phyloP scores from a whole-genome alignment of 1,140 invertebrate species.

The Trissolcus basalis region DNA sequence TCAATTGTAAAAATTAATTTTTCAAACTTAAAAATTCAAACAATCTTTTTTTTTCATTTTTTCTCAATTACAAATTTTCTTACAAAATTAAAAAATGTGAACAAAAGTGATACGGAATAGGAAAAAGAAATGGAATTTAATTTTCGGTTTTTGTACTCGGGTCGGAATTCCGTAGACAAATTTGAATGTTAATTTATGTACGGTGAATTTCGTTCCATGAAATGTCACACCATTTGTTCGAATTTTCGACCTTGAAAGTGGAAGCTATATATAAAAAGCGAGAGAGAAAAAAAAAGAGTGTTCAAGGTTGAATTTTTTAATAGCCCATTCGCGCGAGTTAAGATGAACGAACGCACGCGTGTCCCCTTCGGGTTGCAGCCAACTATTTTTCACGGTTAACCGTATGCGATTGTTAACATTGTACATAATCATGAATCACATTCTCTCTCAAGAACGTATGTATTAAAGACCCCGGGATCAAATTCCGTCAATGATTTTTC shows the following conservation, averaged over 20 bases:
- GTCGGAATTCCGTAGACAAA: not conserved
- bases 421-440: too few relatives aligned
- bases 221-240: conserved; percentile 1
- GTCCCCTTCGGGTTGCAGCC: not conserved
- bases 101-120: too few relatives aligned
- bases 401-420: not conserved
- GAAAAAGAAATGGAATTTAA: not conserved
- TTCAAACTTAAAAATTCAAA: too few relatives aligned
- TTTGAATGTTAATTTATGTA: conserved; percentile 3
- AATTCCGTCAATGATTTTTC: too few relatives aligned
- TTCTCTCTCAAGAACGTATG: too few relatives aligned
- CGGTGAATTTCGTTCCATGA: not conserved
- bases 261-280: conserved; percentile 27
- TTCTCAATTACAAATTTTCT: too few relatives aligned
- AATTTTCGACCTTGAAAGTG: conserved; percentile 28
- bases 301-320: conserved; percentile 34
- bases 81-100: too few relatives aligned
- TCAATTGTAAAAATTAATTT: not conserved
- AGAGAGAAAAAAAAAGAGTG: conserved; percentile 2
- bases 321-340: conserved; percentile 14
- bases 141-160: not conserved
- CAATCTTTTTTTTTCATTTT: too few relatives aligned
- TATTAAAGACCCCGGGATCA: too few relatives aligned
- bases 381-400: conserved; percentile 32
- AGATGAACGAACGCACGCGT: conserved; percentile 31